A percentile compares a stretch with the other conserved stretches of the same genome.
Conservation (phyloP, 2,888 invertebrate genomes). For the Pegoplata infirma region DNA sequence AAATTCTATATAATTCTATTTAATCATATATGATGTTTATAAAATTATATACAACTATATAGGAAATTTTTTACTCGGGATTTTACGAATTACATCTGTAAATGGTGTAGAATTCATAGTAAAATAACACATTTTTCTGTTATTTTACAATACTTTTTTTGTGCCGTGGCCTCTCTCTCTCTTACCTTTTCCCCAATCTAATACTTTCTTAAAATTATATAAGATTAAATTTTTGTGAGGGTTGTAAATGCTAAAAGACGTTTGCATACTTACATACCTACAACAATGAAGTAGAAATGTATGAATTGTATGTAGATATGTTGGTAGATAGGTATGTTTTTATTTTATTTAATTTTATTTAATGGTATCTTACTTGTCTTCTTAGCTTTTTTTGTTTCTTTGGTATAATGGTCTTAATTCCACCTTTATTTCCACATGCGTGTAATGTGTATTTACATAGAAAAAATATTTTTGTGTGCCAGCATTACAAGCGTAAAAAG, state of each 20-base stretch:
- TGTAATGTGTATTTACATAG: conserved; percentile 21
- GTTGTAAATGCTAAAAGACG: conserved; percentile 22
- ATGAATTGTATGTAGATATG: not conserved
- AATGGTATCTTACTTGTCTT: conserved; percentile 35
- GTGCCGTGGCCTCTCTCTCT: no score
- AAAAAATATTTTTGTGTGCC: conserved; percentile 36
- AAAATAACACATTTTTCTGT: no score
- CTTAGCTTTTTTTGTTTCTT: conserved; percentile 14
- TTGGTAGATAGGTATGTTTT: conserved; percentile 31
- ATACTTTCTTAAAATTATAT: not conserved
- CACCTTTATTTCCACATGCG: conserved; percentile 24
- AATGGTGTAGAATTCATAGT: no score
- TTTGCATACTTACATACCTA: not conserved
- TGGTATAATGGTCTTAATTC: conserved; percentile 27
- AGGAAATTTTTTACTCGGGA: no score
- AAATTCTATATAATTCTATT: no score
- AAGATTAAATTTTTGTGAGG: conserved; percentile 37
- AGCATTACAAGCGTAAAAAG: conserved; percentile 55
- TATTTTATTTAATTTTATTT: conserved; percentile 54
- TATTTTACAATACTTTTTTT: no score
- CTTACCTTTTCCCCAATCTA: conserved; percentile 11
- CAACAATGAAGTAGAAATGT: not conserved
- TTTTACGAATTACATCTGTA: no score
- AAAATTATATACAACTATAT: no score
- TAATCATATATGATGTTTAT: no score